Percentiles rank a stretch among this genome's conserved stretches.
These are phyloP conservation scores for Nemotelus nigrinus DNA, from an alignment of 2,888 invertebrate species.

Conservation along the genomic window DNA sequence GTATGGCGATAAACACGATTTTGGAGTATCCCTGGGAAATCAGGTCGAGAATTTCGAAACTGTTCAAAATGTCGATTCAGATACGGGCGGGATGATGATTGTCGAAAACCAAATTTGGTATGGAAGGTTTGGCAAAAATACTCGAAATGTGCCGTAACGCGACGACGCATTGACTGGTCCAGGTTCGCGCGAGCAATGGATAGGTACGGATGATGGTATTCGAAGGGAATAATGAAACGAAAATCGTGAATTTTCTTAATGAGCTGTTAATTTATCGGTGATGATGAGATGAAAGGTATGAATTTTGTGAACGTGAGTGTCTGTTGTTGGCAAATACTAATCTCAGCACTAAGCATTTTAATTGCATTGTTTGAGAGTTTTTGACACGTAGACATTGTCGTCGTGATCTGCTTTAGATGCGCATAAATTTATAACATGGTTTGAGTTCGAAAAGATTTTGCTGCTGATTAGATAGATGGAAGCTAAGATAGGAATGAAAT, in stretches of 20 bases:
- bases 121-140: not conserved
- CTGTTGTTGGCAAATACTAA: no score
- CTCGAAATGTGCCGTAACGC: conserved; percentile 9
- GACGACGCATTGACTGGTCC: not conserved
- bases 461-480: no score
- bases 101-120: not conserved
- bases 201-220: not conserved
- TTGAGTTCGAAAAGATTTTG: no score
- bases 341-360: no score
- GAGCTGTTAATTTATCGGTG: conserved; percentile 39
- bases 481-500: no score
- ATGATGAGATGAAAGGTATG: conserved; percentile 15
- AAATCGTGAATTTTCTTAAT: conserved; percentile 43
- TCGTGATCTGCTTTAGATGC: no score
- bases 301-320: not conserved
- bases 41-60: conserved; percentile 7
- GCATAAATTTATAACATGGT: no score
- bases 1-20: conserved; percentile 34
- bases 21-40: conserved; percentile 30
- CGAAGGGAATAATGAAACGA: conserved; percentile 22
- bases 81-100: not conserved
- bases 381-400: no score
- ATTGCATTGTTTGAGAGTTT: no score
- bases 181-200: not conserved
- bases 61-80: not conserved